phyloP scores from a whole-genome alignment of 2,888 invertebrate species.

The Pantelozetes paolii region DNA sequence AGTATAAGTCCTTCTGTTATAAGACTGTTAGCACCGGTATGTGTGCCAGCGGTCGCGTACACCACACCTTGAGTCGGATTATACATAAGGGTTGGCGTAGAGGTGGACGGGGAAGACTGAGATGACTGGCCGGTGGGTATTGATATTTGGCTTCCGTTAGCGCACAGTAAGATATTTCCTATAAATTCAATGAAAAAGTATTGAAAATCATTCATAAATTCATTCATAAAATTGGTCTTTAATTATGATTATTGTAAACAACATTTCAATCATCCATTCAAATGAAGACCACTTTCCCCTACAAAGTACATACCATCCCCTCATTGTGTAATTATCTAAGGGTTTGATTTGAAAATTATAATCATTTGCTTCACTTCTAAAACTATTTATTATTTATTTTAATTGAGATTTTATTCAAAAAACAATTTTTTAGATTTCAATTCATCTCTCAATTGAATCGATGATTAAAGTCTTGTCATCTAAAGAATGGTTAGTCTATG shows the following conservation, averaged over 20 bases:
- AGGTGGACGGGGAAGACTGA: background rate
- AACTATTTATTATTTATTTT: too few species aligned
- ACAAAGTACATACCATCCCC: too few species aligned
- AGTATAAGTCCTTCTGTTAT: constrained; percentile 51
- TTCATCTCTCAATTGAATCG: background rate
- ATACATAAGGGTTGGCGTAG: constrained; percentile 52
- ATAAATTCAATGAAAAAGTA: background rate
- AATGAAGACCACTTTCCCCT: background rate
- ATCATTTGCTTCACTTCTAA: too few species aligned
- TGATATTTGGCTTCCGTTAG: constrained; percentile 22
- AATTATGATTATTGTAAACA: too few species aligned
- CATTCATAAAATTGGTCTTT: too few species aligned
- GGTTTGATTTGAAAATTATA: background rate
- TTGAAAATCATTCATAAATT: too few species aligned
- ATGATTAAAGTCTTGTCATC: background rate
- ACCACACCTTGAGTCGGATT: constrained; percentile 54
- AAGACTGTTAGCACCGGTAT: constrained; percentile 44
- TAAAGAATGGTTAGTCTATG: background rate
- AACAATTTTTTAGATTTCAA: too few species aligned
- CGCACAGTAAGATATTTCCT: constrained; percentile 32
- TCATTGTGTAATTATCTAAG: too few species aligned
- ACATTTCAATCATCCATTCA: too few species aligned
- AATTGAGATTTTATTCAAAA: too few species aligned
- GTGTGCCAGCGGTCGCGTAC: constrained; percentile 52
- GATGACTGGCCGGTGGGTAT: background rate